phyloP scores from a whole-genome alignment of 2,113 vertebrate species.

The Spea multiplicata region DNA sequence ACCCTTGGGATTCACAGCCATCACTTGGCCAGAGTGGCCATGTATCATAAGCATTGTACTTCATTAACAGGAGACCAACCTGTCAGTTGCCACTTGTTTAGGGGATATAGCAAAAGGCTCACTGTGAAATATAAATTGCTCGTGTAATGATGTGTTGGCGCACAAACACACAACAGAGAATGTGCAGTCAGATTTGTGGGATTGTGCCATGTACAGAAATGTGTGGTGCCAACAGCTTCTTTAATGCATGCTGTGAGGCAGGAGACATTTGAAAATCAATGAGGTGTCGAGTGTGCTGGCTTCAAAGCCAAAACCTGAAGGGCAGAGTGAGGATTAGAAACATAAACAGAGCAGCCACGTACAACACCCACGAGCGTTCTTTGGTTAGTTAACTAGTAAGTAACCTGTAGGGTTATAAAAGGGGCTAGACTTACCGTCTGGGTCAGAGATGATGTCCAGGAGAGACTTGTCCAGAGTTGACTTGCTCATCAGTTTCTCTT shows the following conservation, averaged over 20 bases:
- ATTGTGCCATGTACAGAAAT: slow-evolving; percentile 28
- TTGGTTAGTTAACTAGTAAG: background rate
- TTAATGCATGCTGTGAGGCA: slow-evolving; percentile 21
- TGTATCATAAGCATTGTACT: too few species aligned
- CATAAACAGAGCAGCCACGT: slow-evolving; percentile 10
- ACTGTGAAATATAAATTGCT: background rate
- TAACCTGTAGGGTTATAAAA: background rate
- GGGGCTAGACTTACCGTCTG: slow-evolving; percentile 80
- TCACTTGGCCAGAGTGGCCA: too few species aligned
- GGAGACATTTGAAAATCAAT: slow-evolving; percentile 31
- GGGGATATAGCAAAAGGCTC: background rate
- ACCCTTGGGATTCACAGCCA: too few species aligned
- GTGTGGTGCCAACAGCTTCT: slow-evolving; percentile 34
- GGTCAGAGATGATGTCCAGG: slow-evolving; percentile 95
- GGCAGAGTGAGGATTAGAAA: slow-evolving; percentile 14
- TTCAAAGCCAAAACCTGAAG: slow-evolving; percentile 24
- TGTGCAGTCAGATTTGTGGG: slow-evolving; percentile 16
- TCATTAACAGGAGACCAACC: too few species aligned
- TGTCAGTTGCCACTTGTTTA: background rate
- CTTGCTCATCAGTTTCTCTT: slow-evolving; percentile 98
- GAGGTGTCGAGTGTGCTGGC: slow-evolving; percentile 31
- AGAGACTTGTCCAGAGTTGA: slow-evolving; percentile 93
- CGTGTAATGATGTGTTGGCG: background rate
- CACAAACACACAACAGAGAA: background rate
- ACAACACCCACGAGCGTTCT: slow-evolving; percentile 7